Evolutionary conservation across 2,888 invertebrate species (phyloP).

Genomic region (Cinara cedri): DNA sequence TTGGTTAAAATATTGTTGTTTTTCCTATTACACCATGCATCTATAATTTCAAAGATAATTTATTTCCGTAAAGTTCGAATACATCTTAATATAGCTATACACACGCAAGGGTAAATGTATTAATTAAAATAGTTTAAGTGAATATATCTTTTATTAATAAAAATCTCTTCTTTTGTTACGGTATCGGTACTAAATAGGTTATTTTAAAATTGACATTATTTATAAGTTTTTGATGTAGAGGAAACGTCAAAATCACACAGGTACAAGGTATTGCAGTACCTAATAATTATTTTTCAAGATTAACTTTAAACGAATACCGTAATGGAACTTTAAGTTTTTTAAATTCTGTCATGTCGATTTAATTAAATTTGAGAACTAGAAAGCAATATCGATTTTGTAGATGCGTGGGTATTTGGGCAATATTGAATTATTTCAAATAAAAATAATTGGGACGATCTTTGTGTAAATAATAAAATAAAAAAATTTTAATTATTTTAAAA

Average conservation of each 20-base stretch:
- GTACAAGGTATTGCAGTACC: background rate
- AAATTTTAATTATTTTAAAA: too few species aligned
- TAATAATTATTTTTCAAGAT: slow-evolving; percentile 18
- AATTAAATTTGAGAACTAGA: background rate
- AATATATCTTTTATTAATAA: background rate
- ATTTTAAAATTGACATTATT: slow-evolving; percentile 18
- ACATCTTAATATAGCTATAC: too few species aligned
- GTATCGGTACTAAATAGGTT: background rate
- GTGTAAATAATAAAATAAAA: too few species aligned
- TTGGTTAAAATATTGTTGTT: too few species aligned
- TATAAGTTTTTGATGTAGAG: background rate
- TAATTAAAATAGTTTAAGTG: background rate
- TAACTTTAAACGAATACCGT: background rate
- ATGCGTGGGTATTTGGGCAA: background rate
- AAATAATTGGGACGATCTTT: background rate
- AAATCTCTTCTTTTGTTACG: background rate
- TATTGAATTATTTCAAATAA: background rate
- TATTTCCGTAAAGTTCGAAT: too few species aligned
- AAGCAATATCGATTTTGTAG: background rate
- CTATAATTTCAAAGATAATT: too few species aligned
- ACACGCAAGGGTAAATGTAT: background rate
- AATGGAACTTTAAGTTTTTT: background rate
- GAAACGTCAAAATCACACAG: slow-evolving; percentile 1
- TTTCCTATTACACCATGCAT: too few species aligned
- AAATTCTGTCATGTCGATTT: background rate